These are phyloP conservation scores for Penaeus japonicus DNA, from an alignment of 1,140 invertebrate genomes.

Conservation along the genomic window DNA sequence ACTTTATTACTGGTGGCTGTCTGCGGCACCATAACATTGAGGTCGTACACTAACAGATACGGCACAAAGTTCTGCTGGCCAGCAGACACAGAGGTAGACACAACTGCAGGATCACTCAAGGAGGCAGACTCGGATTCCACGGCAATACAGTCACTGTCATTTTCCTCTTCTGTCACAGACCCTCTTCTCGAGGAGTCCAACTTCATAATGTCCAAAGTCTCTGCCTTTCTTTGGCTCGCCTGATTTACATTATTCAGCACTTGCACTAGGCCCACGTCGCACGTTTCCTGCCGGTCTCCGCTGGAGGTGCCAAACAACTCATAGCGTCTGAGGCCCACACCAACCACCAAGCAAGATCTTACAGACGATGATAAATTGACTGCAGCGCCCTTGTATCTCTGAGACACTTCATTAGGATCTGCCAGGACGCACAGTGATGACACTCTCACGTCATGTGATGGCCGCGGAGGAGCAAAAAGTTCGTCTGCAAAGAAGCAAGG, in stretches of 20 bases:
- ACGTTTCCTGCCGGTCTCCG: conserved; percentile 31
- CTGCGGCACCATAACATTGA: conserved; percentile 27
- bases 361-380: neutral
- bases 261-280: conserved; percentile 65
- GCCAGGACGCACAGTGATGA: conserved; percentile 69
- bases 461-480: conserved; percentile 61
- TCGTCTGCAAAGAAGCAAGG: conserved; percentile 48
- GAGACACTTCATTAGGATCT: conserved; percentile 58
- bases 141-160: conserved; percentile 21
- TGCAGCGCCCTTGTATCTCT: conserved; percentile 16
- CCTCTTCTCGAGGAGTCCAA: conserved; percentile 58
- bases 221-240: conserved; percentile 66
- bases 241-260: conserved; percentile 73
- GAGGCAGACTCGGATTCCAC: conserved; percentile 24
- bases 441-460: conserved; percentile 63
- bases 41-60: conserved; percentile 51
- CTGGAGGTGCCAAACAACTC: conserved; percentile 47
- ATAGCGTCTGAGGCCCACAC: conserved; percentile 61
- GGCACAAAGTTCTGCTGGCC: conserved; percentile 53
- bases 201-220: conserved; percentile 65
- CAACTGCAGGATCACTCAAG: conserved; percentile 20
- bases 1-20: conserved; percentile 38
- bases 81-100: conserved; percentile 10
- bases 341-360: conserved; percentile 66
- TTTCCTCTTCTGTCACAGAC: conserved; percentile 32